A percentile compares a stretch with the other conserved stretches of the same genome.
Conservation (phyloP, 1,140 invertebrate species). For the Drosophila ohnishii region DNA sequence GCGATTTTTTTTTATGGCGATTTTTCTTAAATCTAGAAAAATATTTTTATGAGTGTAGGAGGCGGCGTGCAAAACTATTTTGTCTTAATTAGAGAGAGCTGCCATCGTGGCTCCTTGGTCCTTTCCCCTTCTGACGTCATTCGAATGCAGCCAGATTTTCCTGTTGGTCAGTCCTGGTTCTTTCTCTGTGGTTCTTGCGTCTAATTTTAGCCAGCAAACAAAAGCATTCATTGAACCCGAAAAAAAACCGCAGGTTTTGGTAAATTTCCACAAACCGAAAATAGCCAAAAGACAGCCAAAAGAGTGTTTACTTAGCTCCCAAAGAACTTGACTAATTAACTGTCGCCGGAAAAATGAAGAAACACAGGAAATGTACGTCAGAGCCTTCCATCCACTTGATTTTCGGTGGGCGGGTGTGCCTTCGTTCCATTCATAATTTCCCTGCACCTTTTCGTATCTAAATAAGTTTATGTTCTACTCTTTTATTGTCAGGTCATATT, state of each 20-base stretch:
- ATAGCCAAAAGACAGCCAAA: conserved; percentile 35
- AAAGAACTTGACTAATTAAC: conserved; percentile 45
- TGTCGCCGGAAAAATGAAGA: conserved; percentile 15
- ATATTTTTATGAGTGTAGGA: no score
- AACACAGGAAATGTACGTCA: conserved; percentile 47
- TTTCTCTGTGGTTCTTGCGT: conserved; percentile 3
- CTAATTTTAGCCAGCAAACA: conserved; percentile 54
- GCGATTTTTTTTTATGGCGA: no score
- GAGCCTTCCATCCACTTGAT: conserved; percentile 1
- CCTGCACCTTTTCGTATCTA: not conserved
- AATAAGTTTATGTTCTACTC: conserved; percentile 22
- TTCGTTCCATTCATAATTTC: conserved; percentile 38
- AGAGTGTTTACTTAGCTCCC: conserved; percentile 37
- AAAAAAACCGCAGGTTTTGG: conserved; percentile 9
- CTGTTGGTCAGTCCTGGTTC: conserved; percentile 26
- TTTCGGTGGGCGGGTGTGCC: not conserved
- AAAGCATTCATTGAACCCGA: conserved; percentile 41
- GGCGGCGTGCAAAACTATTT: conserved; percentile 39
- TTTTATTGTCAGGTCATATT: conserved; percentile 75
- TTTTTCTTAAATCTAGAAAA: no score
- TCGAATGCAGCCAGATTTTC: conserved; percentile 43
- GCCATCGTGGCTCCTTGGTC: conserved; percentile 3
- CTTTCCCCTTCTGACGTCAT: conserved; percentile 61
- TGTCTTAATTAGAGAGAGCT: conserved; percentile 66
- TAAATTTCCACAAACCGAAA: conserved; percentile 49